These are phyloP conservation scores for Tinea trinotella DNA, from an alignment of 2,888 invertebrate genomes.

Conservation along the genomic window DNA sequence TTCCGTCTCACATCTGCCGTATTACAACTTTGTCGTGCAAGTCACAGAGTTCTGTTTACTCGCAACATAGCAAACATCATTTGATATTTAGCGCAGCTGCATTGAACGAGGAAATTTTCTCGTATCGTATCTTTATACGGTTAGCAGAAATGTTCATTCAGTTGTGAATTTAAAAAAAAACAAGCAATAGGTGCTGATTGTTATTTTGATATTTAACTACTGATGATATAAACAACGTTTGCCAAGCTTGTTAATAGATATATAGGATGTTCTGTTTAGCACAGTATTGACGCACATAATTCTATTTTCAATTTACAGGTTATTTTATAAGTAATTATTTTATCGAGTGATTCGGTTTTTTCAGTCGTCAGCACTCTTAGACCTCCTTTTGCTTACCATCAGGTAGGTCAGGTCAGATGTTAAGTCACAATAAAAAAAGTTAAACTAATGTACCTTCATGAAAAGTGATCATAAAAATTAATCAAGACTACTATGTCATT, in stretches of 20 bases:
- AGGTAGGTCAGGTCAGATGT: too few species aligned
- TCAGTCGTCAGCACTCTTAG: too few species aligned
- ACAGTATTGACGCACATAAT: too few species aligned
- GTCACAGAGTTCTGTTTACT: constrained; percentile 31
- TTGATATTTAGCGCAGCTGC: constrained; percentile 15
- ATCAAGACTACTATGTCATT: too few species aligned
- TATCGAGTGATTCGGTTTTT: too few species aligned
- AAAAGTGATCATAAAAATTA: too few species aligned
- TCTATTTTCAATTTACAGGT: too few species aligned
- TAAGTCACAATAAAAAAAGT: too few species aligned
- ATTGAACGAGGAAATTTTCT: constrained; percentile 6
- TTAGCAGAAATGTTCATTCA: not conserved
- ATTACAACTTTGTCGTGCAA: constrained; percentile 35
- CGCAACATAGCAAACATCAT: constrained; percentile 34
- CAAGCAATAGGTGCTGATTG: not conserved
- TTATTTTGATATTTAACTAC: constrained; percentile 1
- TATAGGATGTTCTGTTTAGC: not conserved
- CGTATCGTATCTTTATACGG: not conserved
- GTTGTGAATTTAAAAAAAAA: not conserved
- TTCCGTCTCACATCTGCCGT: constrained; percentile 42
- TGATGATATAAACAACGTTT: not conserved
- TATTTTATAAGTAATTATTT: too few species aligned
- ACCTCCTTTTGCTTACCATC: too few species aligned
- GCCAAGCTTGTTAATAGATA: not conserved
- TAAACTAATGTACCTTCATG: too few species aligned